Percentiles rank a stretch among this genome's conserved stretches.
Conservation (phyloP, 2,888 invertebrate species). For the Pseudococcus jackbeardsleyi region DNA sequence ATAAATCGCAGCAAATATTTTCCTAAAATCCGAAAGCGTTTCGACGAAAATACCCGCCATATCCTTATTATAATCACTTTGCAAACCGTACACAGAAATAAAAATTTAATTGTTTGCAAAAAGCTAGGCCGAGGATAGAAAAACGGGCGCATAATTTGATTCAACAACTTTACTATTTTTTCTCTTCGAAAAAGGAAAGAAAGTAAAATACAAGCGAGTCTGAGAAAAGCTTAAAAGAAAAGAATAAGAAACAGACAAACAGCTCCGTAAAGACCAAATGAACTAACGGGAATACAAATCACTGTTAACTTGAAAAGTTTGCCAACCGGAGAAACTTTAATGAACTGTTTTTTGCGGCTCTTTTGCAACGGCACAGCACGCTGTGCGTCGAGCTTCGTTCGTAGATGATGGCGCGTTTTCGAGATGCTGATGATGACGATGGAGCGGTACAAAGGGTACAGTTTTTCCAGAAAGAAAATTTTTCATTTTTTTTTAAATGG, state of each 20-base stretch:
- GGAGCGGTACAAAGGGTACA: too few relatives aligned
- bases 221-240: not conserved
- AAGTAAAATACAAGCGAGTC: not conserved
- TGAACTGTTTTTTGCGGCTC: slow-evolving; percentile 26
- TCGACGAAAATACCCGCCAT: too few relatives aligned
- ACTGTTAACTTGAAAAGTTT: slow-evolving; percentile 30
- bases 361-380: not conserved
- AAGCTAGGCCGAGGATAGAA: not conserved
- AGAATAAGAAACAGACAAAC: slow-evolving; percentile 31
- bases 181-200: not conserved
- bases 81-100: not conserved
- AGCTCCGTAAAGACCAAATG: slow-evolving; percentile 25
- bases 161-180: not conserved
- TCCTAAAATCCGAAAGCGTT: too few relatives aligned
- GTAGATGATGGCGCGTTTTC: not conserved
- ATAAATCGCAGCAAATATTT: too few relatives aligned
- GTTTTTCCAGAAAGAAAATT: too few relatives aligned
- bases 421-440: too few relatives aligned
- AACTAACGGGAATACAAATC: slow-evolving; percentile 43
- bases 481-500: too few relatives aligned
- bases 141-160: slow-evolving; percentile 24
- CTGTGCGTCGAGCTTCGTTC: not conserved
- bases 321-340: slow-evolving; percentile 20
- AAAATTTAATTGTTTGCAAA: slow-evolving; percentile 15
- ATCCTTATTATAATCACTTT: too few relatives aligned